These are phyloP conservation scores for Melanophora roralis DNA, from an alignment of 2,888 invertebrate genomes.

Conservation along the genomic window DNA sequence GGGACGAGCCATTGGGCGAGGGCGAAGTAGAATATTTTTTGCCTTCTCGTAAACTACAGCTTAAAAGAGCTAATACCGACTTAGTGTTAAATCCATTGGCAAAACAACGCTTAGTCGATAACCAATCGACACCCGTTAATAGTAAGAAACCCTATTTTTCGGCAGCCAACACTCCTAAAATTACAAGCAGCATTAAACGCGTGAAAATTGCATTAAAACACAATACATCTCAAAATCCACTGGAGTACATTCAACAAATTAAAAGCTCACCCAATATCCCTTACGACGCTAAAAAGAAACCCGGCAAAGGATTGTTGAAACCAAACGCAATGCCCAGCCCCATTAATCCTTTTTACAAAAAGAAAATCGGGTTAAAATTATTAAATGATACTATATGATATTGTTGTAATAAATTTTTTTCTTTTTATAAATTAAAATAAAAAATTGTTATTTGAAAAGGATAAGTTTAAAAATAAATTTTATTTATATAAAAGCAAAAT, in stretches of 20 bases:
- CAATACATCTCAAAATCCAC: conserved; percentile 84
- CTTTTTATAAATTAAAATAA: conserved; percentile 42
- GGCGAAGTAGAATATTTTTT: conserved; percentile 76
- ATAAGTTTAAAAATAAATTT: conserved; percentile 12
- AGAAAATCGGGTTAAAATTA: conserved; percentile 73
- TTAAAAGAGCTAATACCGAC: conserved; percentile 71
- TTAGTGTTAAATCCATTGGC: conserved; percentile 65
- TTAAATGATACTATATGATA: conserved; percentile 72
- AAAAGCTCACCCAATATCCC: conserved; percentile 85
- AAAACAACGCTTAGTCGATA: conserved; percentile 49
- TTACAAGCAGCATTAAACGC: conserved; percentile 78
- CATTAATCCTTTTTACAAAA: conserved; percentile 87
- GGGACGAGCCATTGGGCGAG: conserved; percentile 76
- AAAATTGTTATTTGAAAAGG: conserved; percentile 33
- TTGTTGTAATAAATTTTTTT: conserved; percentile 37
- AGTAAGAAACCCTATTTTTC: conserved; percentile 44
- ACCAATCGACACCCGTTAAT: conserved; percentile 58
- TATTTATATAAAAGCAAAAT: conserved; percentile 18
- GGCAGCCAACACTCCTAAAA: conserved; percentile 45
- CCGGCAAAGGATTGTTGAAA: conserved; percentile 85
- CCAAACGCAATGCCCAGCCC: conserved; percentile 83
- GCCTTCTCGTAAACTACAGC: conserved; percentile 71
- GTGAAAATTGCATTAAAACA: conserved; percentile 85
- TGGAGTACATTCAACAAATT: conserved; percentile 85
- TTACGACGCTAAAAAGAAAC: conserved; percentile 84